Base-by-base conservation (phyloP, 1,140 invertebrate species). In the Phortica variegata region DNA sequence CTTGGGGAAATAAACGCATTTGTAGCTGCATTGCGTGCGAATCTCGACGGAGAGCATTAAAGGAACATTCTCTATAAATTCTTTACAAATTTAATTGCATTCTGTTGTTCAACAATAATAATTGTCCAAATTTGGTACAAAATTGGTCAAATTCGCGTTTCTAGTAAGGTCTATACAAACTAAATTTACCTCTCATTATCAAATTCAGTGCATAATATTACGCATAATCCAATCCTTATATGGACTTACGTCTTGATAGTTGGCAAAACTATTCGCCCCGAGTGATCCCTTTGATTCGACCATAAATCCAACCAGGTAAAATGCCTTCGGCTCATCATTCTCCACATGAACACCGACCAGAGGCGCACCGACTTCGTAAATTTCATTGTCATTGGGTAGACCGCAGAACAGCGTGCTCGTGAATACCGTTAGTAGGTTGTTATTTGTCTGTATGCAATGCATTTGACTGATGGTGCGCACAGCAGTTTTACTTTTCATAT, bases 311-410 rank as follows among this genome's bases (percentile, higher is more conserved):
- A 49, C 60, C 41, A 66, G 36, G 38, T 68, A 66, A 34, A 40
- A 66, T 26, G 60, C 59, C 29, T 63, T 54, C 0, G 49, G 40
- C 2, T 8, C 20, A 29, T 58, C 44, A 2, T 19, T 18, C 12
- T 47, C 36, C 51, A 68, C 57, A 20, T 66, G 56, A 21, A 68
- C 39, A 9, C 63, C 63, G 9, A 68, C 60, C 31, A 68, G 23
- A 8, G 63, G 54, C 1, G 63, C 51, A 0, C 63, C 63, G 1
- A 49, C 6, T n/a, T 53, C 54, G 23, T 47, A 68, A 6, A 18
- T 15, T 31, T 46, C 33, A 2, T 8, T 6, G 4, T 13, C 20
- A 19, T 19, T 15, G 31, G 43, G 57, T 13, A 55, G 53, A 40
- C 63, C 65, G 26, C 63, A 68, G 5, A 68, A 37, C 3, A 42